Conservation (phyloP, 2,113 vertebrate species). For the Bos javanicus region DNA sequence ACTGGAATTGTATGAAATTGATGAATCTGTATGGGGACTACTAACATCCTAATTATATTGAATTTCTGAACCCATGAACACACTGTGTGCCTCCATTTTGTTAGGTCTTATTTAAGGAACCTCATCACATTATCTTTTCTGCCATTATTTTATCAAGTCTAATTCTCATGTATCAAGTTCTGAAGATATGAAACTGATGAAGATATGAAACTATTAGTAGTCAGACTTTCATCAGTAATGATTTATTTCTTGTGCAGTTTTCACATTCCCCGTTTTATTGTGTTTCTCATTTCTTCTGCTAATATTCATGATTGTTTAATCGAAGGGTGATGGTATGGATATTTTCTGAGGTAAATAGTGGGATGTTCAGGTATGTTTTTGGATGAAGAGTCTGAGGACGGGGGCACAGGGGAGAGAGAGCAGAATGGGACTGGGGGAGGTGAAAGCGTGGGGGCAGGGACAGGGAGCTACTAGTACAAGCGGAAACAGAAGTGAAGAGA, state of each 20-base stretch:
- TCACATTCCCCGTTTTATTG: not conserved
- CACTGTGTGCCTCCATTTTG: not conserved
- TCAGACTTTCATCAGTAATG: no score
- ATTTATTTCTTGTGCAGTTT: not conserved
- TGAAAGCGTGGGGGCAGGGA: not conserved
- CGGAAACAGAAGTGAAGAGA: not conserved
- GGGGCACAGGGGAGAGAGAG: not conserved
- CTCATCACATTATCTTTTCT: no score
- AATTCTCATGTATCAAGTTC: not conserved
- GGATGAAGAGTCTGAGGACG: not conserved
- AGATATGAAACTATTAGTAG: not conserved
- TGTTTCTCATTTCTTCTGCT: not conserved
- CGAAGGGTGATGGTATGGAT: not conserved
- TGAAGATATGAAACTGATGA: no score
- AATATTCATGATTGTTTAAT: not conserved
- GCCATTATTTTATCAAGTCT: not conserved
- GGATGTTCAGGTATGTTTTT: not conserved
- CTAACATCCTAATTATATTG: not conserved
- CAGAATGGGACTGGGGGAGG: not conserved
- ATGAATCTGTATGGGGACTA: not conserved
- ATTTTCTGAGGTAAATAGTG: not conserved
- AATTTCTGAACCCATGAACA: not conserved
- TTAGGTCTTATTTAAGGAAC: not conserved
- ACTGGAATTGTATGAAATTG: not conserved
- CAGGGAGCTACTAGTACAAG: not conserved